These are phyloP conservation scores for Bembecia ichneumoniformis DNA, from an alignment of 2,888 invertebrate genomes.

Conservation along the genomic window DNA sequence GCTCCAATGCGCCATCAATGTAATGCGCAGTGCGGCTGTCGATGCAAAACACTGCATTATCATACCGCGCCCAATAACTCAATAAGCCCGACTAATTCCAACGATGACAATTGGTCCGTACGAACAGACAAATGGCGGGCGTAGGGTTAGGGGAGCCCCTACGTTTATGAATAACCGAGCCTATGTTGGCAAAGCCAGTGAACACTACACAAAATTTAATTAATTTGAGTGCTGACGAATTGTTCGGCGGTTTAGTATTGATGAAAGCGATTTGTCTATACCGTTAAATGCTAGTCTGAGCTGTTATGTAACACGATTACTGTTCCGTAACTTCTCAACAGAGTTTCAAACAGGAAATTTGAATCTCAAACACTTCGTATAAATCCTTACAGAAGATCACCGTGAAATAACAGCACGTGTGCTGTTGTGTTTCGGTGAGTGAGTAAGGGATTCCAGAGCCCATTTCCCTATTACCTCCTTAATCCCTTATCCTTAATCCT, in stretches of 20 bases:
- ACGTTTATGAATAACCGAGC: not conserved
- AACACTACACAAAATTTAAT: not conserved
- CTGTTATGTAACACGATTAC: no score
- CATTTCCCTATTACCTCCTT: no score
- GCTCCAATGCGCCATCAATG: slow-evolving; percentile 19
- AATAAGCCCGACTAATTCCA: not conserved
- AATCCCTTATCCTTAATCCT: no score
- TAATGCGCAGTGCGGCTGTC: slow-evolving; percentile 30
- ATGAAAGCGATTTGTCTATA: no score
- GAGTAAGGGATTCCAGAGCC: no score
- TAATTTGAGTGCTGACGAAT: not conserved
- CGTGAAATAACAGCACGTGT: no score
- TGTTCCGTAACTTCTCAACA: no score
- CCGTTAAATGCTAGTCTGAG: no score
- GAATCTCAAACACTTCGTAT: no score
- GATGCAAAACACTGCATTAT: slow-evolving; percentile 28
- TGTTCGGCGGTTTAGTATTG: not conserved
- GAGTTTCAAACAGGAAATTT: no score
- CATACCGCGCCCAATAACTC: slow-evolving; percentile 5
- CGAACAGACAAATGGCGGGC: not conserved
- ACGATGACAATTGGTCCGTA: not conserved
- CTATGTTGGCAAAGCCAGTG: not conserved
- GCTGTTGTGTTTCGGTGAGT: no score
- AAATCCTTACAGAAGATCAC: no score
- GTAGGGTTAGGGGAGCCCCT: not conserved